Evolutionary conservation across 2,113 vertebrate genomes (phyloP).

Genomic region (Limnothrissa miodon): DNA sequence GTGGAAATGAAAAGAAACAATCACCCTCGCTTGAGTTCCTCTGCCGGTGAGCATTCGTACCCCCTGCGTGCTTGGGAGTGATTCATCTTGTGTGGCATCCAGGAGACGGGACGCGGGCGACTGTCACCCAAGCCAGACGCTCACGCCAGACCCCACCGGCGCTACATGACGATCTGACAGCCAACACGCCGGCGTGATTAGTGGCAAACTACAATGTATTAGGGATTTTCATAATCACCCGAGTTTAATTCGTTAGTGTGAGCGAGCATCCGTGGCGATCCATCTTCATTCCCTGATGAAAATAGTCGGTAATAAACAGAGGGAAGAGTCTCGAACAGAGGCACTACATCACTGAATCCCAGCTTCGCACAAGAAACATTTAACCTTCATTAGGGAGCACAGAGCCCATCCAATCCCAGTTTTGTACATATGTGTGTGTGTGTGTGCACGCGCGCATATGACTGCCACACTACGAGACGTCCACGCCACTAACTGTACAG

Average conservation of each 20-base stretch:
- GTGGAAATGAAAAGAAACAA: not conserved
- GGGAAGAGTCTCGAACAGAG: not conserved
- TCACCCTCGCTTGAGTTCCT: not conserved
- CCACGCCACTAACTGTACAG: not conserved
- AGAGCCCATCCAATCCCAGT: not conserved
- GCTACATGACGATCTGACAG: not conserved
- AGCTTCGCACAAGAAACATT: not conserved
- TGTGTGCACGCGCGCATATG: no score
- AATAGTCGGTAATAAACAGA: not conserved
- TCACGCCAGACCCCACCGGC: not conserved
- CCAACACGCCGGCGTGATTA: not conserved
- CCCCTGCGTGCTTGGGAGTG: not conserved
- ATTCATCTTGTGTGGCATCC: not conserved
- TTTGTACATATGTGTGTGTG: not conserved
- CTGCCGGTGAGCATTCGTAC: not conserved
- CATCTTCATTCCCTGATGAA: not conserved
- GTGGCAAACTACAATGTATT: not conserved
- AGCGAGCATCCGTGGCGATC: not conserved
- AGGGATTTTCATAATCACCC: not conserved
- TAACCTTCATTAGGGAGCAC: not conserved
- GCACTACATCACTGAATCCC: not conserved
- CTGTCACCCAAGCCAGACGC: conserved; percentile 36
- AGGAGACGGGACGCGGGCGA: not conserved
- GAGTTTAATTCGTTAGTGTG: not conserved
- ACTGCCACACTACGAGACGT: not conserved